Evolutionary conservation across 2,797 vertebrate genomes (phyloP), one percentile per base, ranked within the genome.

Genomic region (Micrastur ruficollis): DNA sequence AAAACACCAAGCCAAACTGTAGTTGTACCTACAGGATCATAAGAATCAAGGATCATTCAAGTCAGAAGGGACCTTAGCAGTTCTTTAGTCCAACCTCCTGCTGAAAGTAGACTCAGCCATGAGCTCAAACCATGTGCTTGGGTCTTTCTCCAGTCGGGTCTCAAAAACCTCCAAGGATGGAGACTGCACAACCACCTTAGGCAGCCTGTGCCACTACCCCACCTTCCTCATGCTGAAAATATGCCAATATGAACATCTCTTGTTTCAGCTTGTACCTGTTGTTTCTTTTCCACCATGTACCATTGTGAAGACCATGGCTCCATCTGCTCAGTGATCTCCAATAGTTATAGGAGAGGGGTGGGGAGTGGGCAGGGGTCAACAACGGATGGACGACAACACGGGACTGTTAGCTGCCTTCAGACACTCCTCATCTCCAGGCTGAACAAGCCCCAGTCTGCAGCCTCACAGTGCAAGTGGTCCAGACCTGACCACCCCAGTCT

Each of bases 301-400:
- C 1, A 1, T 5, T 46, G 49, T 63, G 44, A 70, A 91, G 26
- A 80, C 6, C 49, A 14, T 7, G 32, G 29, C 11, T 75, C 20
- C 67, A 42, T 22, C 20, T 55, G 50, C 53, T 70, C 44, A n/a
- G 0, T 14, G 20, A 47, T 23, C 29, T 58, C 65, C 42, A 26
- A 14, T 1, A 66, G 29, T 25, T 52, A 20, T 2, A 4, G 34
- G 20, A 1, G 0, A 12, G 4, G 4, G 4, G 42, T 3, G 8
- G 32, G 29, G 8, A 8, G 7, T 5, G 8, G 10, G 7, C 4
- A 23, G 49, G 14, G 49, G 44, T 17, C 8, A 44, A 44, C 44
- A 44, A 44, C 17, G 7, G 44, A 44, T 8, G 18, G 44, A 44
- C 18, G 8, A 44, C 44, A 44, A 44, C 42, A 44, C 18, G 3